phyloP scores from a whole-genome alignment of 30 jellyfish, hydroid and myxozoan genomes.

The Rhopilema esculentum region DNA sequence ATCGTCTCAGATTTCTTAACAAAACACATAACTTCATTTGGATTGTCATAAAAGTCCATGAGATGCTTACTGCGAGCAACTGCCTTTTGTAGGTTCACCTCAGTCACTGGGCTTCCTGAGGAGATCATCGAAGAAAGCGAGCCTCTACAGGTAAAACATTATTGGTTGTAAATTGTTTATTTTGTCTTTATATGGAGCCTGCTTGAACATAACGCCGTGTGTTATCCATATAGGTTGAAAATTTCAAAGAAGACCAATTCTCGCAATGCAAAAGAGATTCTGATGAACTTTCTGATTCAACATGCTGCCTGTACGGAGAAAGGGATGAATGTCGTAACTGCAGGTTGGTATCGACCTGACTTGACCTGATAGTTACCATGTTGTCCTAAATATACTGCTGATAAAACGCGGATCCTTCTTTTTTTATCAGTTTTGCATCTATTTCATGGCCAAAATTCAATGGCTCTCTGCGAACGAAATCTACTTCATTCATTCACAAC shows the following conservation, averaged over 20 bases:
- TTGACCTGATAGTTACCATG: neutral
- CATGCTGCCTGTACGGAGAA: conserved; percentile 95
- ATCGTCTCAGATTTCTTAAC: neutral
- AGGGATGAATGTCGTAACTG: conserved; percentile 75
- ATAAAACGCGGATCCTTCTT: too few relatives aligned
- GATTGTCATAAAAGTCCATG: too few relatives aligned
- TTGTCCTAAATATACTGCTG: too few relatives aligned
- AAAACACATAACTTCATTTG: neutral
- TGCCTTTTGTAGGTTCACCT: conserved; percentile 78
- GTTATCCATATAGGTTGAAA: conserved; percentile 53
- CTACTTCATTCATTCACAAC: neutral
- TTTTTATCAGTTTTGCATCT: too few relatives aligned
- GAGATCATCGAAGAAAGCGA: conserved; percentile 79
- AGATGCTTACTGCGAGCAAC: too few relatives aligned
- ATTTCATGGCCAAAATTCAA: too few relatives aligned
- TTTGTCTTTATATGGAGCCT: neutral
- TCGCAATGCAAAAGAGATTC: conserved; percentile 82
- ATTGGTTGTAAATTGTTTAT: neutral
- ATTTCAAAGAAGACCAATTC: conserved; percentile 71
- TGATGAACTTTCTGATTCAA: conserved; percentile 63
- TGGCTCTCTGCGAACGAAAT: neutral
- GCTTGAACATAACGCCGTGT: neutral
- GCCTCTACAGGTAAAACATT: conserved; percentile 70
- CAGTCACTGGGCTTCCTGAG: conserved; percentile 81
- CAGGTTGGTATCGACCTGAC: conserved; percentile 57